Evolutionary conservation across 2,797 vertebrate species (phyloP).

Genomic region (Adrianichthys oophorus): DNA sequence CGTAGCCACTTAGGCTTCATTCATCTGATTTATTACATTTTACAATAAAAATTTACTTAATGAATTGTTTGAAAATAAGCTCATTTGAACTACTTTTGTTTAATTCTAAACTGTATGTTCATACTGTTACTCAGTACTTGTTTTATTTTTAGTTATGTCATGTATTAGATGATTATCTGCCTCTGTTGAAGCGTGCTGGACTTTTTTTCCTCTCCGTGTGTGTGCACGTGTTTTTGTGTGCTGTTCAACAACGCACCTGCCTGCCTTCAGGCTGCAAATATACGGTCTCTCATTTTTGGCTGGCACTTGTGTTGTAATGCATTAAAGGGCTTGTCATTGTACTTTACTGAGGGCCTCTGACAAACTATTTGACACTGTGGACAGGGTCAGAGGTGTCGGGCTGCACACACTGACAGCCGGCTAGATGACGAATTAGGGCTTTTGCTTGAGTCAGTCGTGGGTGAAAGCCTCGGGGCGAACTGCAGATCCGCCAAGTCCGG

Average conservation of each 20-base stretch:
- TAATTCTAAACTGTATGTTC: too few species aligned
- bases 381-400: constrained; percentile 77
- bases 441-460: constrained; percentile 63
- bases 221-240: constrained; percentile 19
- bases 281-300: constrained; percentile 74
- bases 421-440: constrained; percentile 59
- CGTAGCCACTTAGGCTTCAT: too few species aligned
- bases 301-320: constrained; percentile 70
- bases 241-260: constrained; percentile 73
- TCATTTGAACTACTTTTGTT: too few species aligned
- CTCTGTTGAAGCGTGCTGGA: too few species aligned
- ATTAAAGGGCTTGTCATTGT: constrained; percentile 76
- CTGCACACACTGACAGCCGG: constrained; percentile 63
- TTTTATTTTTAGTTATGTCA: too few species aligned
- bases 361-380: constrained; percentile 75
- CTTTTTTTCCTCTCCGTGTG: constrained; percentile 3
- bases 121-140: too few species aligned
- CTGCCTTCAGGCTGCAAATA: constrained; percentile 75
- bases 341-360: constrained; percentile 77
- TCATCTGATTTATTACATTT: too few species aligned
- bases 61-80: too few species aligned
- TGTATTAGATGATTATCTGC: too few species aligned
- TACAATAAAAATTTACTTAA: too few species aligned
- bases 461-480: constrained; percentile 39
- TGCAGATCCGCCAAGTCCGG: constrained; percentile 24